A percentile compares a stretch with the other conserved stretches of the same genome.
Conservation (phyloP, 2,797 vertebrate species). For the Melopsittacus undulatus region DNA sequence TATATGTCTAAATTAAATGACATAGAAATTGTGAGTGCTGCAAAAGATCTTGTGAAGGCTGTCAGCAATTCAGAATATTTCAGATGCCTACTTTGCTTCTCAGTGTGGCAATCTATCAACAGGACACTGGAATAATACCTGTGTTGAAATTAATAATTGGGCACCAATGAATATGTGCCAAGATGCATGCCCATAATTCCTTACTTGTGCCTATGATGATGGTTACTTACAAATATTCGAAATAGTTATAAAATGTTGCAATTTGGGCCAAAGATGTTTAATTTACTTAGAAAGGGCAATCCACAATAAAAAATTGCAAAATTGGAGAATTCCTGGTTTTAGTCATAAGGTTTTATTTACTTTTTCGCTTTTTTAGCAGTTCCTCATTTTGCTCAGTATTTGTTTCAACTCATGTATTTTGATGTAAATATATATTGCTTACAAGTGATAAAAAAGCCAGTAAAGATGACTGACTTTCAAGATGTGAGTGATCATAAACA, state of each 20-base stretch:
- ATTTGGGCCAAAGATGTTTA: neutral
- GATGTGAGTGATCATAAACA: neutral
- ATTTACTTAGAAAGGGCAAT: neutral
- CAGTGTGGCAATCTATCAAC: neutral
- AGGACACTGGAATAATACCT: neutral
- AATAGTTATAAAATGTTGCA: neutral
- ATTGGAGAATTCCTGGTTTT: neutral
- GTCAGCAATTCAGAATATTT: neutral
- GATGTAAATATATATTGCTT: neutral
- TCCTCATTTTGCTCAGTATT: neutral
- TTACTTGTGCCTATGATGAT: neutral
- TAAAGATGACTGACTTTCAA: neutral
- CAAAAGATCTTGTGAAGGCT: neutral
- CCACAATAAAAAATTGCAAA: neutral
- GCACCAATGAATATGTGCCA: neutral
- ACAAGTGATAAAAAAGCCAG: neutral
- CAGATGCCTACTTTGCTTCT: neutral
- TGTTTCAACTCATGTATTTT: neutral
- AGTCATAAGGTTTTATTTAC: neutral
- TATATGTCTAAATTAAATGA: neutral
- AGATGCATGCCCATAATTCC: neutral
- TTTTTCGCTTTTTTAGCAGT: neutral
- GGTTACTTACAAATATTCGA: neutral
- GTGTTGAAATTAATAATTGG: neutral
- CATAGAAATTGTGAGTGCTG: neutral